phyloP scores from a whole-genome alignment of 1,140 invertebrate genomes.

The Drosophila sucinea region DNA sequence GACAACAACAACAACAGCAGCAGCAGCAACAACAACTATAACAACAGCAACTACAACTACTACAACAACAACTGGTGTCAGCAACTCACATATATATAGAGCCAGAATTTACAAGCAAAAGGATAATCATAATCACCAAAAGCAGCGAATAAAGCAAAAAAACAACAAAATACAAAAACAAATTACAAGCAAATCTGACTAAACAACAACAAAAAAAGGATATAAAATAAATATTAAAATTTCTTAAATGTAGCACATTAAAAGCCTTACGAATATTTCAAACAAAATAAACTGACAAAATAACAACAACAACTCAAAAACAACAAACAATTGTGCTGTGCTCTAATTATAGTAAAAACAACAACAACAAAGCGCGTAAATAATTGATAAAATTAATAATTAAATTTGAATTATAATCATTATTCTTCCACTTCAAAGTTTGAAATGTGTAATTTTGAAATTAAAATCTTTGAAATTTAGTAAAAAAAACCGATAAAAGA shows the following conservation, averaged over 20 bases:
- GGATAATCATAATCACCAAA: constrained; percentile 74
- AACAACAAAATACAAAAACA: constrained; percentile 26
- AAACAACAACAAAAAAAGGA: constrained; percentile 10
- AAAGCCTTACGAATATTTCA: constrained; percentile 59
- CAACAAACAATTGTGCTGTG: constrained; percentile 71
- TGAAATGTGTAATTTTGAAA: constrained; percentile 70
- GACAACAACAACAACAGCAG: constrained; percentile 25
- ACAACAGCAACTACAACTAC: constrained; percentile 1
- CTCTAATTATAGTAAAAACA: constrained; percentile 63
- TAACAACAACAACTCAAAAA: constrained; percentile 24
- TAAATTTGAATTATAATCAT: constrained; percentile 68
- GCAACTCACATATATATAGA: constrained; percentile 33
- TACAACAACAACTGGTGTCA: constrained; percentile 5
- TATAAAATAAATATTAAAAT: constrained; percentile 35
- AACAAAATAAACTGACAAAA: constrained; percentile 18
- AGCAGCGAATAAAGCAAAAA: constrained; percentile 54
- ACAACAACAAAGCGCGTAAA: constrained; percentile 41
- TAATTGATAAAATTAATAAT: constrained; percentile 43
- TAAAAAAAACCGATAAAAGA: constrained; percentile 26
- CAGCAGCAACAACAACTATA: constrained; percentile 17
- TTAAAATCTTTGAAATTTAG: constrained; percentile 49
- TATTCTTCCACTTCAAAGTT: constrained; percentile 78
- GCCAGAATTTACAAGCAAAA: constrained; percentile 78
- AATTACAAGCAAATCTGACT: constrained; percentile 30
- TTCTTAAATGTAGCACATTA: constrained; percentile 60